Conservation (phyloP, 2,888 invertebrate species). For the Drosophila formosana region DNA sequence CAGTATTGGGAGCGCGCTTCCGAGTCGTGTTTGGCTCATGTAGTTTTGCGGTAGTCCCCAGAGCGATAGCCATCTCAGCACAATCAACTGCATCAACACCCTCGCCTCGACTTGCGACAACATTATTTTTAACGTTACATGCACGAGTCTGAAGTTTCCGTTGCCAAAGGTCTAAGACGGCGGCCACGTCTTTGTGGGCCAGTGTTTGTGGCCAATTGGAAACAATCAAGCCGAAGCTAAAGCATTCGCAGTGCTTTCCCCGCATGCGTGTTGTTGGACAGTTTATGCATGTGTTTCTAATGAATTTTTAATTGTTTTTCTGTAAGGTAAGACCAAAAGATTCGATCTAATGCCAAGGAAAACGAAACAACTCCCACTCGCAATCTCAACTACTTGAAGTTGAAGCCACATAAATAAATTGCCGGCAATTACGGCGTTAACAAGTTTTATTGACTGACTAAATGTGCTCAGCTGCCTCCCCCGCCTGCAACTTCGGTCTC, state of each 20-base stretch:
- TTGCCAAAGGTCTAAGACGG: conserved; percentile 33
- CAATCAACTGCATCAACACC: conserved; percentile 9
- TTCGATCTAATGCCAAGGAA: conserved; percentile 52
- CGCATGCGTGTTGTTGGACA: conserved; percentile 55
- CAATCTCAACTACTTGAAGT: neutral
- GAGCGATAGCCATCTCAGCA: conserved; percentile 12
- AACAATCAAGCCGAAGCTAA: conserved; percentile 55
- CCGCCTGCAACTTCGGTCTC: conserved; percentile 4
- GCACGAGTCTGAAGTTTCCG: conserved; percentile 51
- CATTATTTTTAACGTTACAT: conserved; percentile 76
- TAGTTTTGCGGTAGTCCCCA: conserved; percentile 31
- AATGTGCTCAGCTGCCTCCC: conserved; percentile 68
- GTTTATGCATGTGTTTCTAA: conserved; percentile 63
- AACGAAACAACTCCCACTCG: conserved; percentile 46
- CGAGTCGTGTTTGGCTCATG: conserved; percentile 53
- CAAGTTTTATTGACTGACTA: conserved; percentile 86
- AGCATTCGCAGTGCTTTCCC: conserved; percentile 21
- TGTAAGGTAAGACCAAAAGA: conserved; percentile 48
- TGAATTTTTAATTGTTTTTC: conserved; percentile 74
- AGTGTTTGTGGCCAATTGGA: conserved; percentile 53
- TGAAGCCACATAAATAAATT: conserved; percentile 84
- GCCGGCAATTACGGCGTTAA: conserved; percentile 85
- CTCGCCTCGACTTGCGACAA: conserved; percentile 69
- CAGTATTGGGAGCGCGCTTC: conserved; percentile 76
- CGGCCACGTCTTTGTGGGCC: conserved; percentile 4